Evolutionary conservation across 2,888 invertebrate species (phyloP), one percentile per base, ranked within the genome.

Genomic region (Prosopocoilus inquinatus): DNA sequence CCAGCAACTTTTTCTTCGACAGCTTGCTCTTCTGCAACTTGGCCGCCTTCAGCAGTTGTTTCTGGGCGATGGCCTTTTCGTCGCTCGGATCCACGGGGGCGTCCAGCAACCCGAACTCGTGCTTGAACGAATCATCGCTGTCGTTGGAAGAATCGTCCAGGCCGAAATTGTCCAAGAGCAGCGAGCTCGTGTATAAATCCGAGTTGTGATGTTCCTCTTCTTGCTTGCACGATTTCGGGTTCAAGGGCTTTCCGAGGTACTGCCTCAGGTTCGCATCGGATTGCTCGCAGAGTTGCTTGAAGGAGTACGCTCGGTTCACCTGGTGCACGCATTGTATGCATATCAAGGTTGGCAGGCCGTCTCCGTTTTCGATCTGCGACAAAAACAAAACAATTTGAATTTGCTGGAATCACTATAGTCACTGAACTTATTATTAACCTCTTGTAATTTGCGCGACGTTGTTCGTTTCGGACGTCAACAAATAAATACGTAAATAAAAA

Each of bases 301-400:
- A 81, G 4, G 78, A 73, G 64, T 74, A 79, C 9, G 77, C 77
- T 51, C 77, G 70, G 60, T 75, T 78, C 35, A 79, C 76, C 70
- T 80, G 78, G 50, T 78, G 72, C 38, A 76, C 72, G 62, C 81
- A 81, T 61, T 79, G 78, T 15, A 79, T 62, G 58, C 81, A 81
- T 38, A 81, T 70, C 32, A 75, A 67, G 16, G 72, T 66, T 8
- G 81, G 81, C 12, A 80, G 67, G 33, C 80, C 81, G 67, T 81
- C 79, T 20, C 71, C 77, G 61, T 66, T 73, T 65, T 73, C 70
- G 55, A 81, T 74, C 80, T 80, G 45, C 68, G 71, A 59, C 20
- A 46, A 61, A 57, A 15, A 41, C 12, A 50, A 47, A 28, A 28
- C 20, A 32, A 50, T 54, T 38, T 44, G 33, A 28, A 5, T 28